Base-by-base conservation (phyloP, 2,113 vertebrate species). In the Eolophus roseicapilla region DNA sequence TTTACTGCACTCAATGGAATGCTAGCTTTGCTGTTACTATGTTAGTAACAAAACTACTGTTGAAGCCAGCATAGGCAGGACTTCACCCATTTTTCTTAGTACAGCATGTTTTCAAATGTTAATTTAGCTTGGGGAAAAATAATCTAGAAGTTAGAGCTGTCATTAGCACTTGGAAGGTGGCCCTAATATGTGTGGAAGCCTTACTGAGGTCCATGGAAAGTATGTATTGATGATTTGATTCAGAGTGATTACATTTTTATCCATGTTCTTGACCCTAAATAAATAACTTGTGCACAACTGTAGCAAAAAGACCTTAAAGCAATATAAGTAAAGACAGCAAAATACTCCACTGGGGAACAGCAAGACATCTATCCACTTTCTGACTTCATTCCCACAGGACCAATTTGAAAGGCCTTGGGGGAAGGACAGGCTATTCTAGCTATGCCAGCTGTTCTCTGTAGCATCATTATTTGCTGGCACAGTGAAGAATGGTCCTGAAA, bases 281-380 rank as follows among this genome's bases (percentile, higher is more conserved):
- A 92, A 88, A 28, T 76, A 49, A 29, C 35, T 91, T 80, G 79
- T 63, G 57, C 47, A 86, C 39, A 82, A 83, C 21, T 96, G 80
- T 81, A 92, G 47, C 64, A 93, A 90, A 90, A 88, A 86, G 50
- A 81, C 21, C 47, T 95, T 86, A 93, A 91, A 90, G 46, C 76
- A 93, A 73, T 92, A 85, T 74, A 80, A 90, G 55, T 65, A 84
- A 59, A 59, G 57, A 79, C 17, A 84, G 88, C 50, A 65, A 90
- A 96, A 60, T 31, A 82, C 73, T 94, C 62, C 43, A 29, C 41
- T 53, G 77, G 69, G 73, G 39, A 94, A 86, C 68, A 92, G 69
- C 64, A 84, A 84, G 64, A 78, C 69, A 84, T 83, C 80, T 71
- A 57, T 90, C 83, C 11, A 11, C 81, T 92, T 76, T 95, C 62